A percentile compares a stretch with the other conserved stretches of the same genome.
phyloP scores from a whole-genome alignment of 2,113 vertebrate genomes.

The Tricholaema leucomelas region DNA sequence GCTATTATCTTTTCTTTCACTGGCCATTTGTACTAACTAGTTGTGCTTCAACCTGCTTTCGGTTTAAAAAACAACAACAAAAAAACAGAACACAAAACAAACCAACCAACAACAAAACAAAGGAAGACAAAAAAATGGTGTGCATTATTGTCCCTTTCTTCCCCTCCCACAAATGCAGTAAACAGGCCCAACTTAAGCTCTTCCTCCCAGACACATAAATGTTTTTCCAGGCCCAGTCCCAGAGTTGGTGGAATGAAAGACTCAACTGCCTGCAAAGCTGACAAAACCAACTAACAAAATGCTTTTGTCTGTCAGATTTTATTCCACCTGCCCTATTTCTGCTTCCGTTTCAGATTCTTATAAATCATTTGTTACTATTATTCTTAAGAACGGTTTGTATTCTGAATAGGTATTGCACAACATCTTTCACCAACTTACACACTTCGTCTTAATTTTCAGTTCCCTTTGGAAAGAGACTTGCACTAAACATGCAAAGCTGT shows the following conservation, averaged over 20 bases:
- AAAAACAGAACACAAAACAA: no score
- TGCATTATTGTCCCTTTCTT: neutral
- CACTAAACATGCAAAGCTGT: neutral
- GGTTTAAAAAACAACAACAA: neutral
- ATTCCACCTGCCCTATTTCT: neutral
- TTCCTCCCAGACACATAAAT: neutral
- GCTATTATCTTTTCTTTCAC: neutral
- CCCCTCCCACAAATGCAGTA: neutral
- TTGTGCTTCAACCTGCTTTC: neutral
- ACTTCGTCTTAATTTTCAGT: slow-evolving; percentile 9
- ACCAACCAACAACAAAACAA: no score
- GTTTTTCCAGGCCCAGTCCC: neutral
- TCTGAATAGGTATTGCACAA: slow-evolving; percentile 19
- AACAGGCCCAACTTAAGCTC: neutral
- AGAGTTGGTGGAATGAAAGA: neutral
- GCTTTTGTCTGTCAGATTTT: neutral
- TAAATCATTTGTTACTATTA: neutral
- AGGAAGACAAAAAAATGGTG: neutral
- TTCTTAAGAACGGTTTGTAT: neutral
- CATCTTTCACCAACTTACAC: neutral
- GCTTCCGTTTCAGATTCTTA: neutral
- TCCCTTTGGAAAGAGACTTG: neutral
- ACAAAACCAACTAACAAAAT: neutral
- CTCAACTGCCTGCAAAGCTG: neutral
- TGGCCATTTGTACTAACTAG: neutral